A percentile compares a stretch with the other conserved stretches of the same genome.
Evolutionary conservation across 2,888 invertebrate species (phyloP).

Genomic region (Tolmerus cingulatus): DNA sequence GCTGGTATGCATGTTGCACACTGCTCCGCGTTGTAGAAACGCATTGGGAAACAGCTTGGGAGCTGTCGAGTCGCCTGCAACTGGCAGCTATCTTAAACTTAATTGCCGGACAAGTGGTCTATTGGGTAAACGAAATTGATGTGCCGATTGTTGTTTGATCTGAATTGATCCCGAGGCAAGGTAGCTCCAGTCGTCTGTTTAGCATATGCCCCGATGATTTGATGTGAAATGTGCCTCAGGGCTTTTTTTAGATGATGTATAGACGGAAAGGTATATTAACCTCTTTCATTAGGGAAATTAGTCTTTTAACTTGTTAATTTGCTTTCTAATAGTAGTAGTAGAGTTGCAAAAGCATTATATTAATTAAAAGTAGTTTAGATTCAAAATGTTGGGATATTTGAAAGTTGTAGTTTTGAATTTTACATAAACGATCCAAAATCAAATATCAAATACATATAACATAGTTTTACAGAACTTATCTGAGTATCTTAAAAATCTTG

Average conservation of each 20-base stretch:
- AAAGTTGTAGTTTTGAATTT: too few species aligned
- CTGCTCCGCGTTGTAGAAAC: not conserved
- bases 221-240: not conserved
- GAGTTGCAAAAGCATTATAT: too few species aligned
- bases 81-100: slow-evolving; percentile 30
- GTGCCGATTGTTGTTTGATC: slow-evolving; percentile 34
- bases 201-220: not conserved
- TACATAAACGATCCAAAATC: too few species aligned
- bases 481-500: too few species aligned
- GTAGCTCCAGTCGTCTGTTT: not conserved
- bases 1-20: not conserved
- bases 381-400: too few species aligned
- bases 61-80: slow-evolving; percentile 15
- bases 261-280: not conserved
- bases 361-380: too few species aligned
- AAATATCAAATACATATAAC: too few species aligned
- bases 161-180: slow-evolving; percentile 7
- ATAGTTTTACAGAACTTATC: too few species aligned
- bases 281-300: not conserved
- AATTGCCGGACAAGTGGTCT: slow-evolving; percentile 29
- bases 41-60: slow-evolving; percentile 18
- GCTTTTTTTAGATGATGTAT: not conserved
- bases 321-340: not conserved
- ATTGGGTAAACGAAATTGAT: slow-evolving; percentile 33
- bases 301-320: not conserved